A percentile compares a stretch with the other conserved stretches of the same genome.
phyloP scores from a whole-genome alignment of 2,113 vertebrate species.

The Hyla sarda region DNA sequence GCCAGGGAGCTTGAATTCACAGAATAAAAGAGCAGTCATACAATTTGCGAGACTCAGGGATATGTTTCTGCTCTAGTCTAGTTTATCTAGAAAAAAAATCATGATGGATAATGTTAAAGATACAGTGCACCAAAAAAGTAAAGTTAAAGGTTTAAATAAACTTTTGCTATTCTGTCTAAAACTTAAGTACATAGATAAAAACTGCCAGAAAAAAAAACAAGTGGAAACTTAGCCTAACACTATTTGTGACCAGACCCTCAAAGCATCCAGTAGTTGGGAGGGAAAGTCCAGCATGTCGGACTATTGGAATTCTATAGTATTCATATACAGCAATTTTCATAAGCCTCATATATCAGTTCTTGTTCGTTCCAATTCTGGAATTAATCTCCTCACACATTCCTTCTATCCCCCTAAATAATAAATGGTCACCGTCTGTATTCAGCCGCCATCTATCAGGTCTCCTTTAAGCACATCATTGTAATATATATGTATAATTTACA shows the following conservation, averaged over 20 bases:
- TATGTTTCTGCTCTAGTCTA: no score
- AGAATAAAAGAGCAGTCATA: neutral
- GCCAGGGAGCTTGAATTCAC: conserved; percentile 33
- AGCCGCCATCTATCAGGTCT: conserved; percentile 43
- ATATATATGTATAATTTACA: conserved; percentile 56
- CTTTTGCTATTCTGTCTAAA: neutral
- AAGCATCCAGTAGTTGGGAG: no score
- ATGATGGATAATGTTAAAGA: neutral
- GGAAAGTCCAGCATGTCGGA: no score
- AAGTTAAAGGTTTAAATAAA: neutral
- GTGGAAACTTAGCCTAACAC: no score
- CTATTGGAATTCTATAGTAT: no score
- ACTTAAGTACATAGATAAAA: no score
- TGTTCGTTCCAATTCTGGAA: neutral
- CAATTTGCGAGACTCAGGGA: neutral
- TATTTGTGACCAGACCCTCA: neutral
- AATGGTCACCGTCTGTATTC: conserved; percentile 34
- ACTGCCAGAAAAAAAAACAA: no score
- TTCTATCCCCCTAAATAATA: conserved; percentile 30
- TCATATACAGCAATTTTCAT: no score
- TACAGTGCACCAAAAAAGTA: neutral
- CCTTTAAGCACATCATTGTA: conserved; percentile 12
- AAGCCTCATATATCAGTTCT: no score
- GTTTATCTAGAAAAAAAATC: neutral
- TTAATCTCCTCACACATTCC: neutral